Conservation (phyloP, 92 coral and sea anemone species). For the Palythoa grandis region DNA sequence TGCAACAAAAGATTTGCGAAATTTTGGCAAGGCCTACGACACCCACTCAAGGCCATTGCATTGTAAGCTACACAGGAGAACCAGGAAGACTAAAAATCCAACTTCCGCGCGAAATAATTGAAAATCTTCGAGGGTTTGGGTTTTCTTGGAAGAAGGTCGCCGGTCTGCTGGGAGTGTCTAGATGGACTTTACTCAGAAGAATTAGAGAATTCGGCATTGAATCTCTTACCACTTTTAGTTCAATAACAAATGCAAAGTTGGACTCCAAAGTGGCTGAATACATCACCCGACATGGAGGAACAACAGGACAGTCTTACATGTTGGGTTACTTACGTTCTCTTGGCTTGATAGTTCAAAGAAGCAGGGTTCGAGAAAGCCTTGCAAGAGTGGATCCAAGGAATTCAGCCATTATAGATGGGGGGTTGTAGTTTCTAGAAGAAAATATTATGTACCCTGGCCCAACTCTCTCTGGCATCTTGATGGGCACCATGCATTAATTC, state of each 20-base stretch:
- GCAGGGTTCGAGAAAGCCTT: constrained; percentile 44
- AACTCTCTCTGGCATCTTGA: constrained; percentile 74
- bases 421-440: constrained; percentile 50
- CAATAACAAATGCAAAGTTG: not conserved
- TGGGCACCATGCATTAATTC: constrained; percentile 69
- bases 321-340: constrained; percentile 45
- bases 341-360: constrained; percentile 45
- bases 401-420: constrained; percentile 49
- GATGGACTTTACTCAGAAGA: not conserved
- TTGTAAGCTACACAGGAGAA: not conserved
- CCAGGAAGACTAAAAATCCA: not conserved
- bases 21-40: not conserved
- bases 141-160: constrained; percentile 2
- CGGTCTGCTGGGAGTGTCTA: not conserved
- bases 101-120: not conserved
- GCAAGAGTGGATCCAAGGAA: constrained; percentile 47
- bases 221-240: not conserved
- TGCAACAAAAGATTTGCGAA: not conserved
- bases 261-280: constrained; percentile 11
- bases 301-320: constrained; percentile 44
- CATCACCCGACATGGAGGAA: constrained; percentile 31
- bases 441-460: constrained; percentile 61
- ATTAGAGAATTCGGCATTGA: not conserved
- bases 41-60: not conserved
- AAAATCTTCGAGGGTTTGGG: not conserved